Percentiles rank a stretch among this genome's conserved stretches.
phyloP scores from a whole-genome alignment of 2,888 invertebrate genomes.

The Bhutanitis thaidina region DNA sequence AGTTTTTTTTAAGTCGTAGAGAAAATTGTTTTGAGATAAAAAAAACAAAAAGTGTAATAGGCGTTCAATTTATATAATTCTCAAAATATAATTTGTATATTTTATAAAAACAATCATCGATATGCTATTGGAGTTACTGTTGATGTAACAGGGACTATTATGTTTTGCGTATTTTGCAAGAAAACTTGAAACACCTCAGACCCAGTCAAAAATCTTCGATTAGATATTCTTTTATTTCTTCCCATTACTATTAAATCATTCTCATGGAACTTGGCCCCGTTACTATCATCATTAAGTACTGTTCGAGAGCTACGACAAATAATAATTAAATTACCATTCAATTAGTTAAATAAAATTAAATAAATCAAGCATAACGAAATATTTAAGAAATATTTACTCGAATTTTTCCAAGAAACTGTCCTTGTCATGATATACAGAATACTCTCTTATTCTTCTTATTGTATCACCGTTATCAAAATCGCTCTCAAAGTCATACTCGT shows the following conservation, averaged over 20 bases:
- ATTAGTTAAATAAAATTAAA: not conserved
- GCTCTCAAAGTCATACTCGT: constrained; percentile 54
- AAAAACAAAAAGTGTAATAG: too few species aligned
- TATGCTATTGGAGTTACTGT: constrained; percentile 13
- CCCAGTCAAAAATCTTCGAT: constrained; percentile 50
- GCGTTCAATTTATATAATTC: too few species aligned
- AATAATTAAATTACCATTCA: not conserved
- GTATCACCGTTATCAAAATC: constrained; percentile 55
- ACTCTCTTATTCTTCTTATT: constrained; percentile 58
- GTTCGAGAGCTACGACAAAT: constrained; percentile 10
- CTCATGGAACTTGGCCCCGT: not conserved
- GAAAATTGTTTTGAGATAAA: too few species aligned
- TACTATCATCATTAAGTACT: not conserved
- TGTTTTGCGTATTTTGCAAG: constrained; percentile 35
- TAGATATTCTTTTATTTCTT: constrained; percentile 22
- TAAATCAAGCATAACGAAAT: not conserved
- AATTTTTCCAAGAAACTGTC: constrained; percentile 59
- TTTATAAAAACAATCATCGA: not conserved
- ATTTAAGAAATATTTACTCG: constrained; percentile 42
- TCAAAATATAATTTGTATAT: not conserved
- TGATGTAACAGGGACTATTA: constrained; percentile 26
- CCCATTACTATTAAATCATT: not conserved
- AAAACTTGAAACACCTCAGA: constrained; percentile 60
- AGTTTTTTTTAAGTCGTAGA: too few species aligned
- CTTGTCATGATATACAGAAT: constrained; percentile 65